Evolutionary conservation across 2,113 vertebrate genomes (phyloP).

Genomic region (Lamprotornis superbus): DNA sequence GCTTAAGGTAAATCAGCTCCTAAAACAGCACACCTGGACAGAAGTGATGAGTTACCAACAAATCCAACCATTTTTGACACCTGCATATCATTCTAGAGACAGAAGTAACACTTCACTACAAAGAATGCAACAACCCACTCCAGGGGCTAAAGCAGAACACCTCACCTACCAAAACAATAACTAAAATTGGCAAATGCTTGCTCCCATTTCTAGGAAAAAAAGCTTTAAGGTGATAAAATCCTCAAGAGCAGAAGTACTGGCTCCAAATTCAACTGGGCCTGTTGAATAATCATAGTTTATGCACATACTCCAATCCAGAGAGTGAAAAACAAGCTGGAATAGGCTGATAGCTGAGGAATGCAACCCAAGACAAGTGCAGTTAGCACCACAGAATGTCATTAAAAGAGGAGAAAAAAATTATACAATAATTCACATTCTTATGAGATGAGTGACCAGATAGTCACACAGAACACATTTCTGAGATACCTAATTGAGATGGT

Average conservation of each 20-base stretch:
- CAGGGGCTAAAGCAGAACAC: neutral
- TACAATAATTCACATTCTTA: neutral
- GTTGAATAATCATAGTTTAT: neutral
- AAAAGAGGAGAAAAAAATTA: neutral
- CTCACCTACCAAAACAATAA: neutral
- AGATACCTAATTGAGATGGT: neutral
- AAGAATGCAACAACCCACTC: neutral
- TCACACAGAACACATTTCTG: neutral
- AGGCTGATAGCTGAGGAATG: conserved; percentile 7
- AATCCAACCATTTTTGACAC: neutral
- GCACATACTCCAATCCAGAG: neutral
- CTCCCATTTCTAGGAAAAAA: neutral
- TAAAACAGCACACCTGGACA: rapidly evolving
- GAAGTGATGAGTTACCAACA: neutral
- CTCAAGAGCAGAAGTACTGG: neutral
- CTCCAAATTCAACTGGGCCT: neutral
- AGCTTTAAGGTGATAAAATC: neutral
- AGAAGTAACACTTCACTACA: neutral
- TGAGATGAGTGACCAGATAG: neutral
- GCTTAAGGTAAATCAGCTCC: neutral
- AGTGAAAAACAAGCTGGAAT: neutral
- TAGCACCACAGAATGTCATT: neutral
- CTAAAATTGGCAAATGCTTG: neutral
- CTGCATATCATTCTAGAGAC: neutral
- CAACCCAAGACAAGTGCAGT: neutral